Conservation (phyloP, 2,113 vertebrate species). For the Circaetus cinerascens region DNA sequence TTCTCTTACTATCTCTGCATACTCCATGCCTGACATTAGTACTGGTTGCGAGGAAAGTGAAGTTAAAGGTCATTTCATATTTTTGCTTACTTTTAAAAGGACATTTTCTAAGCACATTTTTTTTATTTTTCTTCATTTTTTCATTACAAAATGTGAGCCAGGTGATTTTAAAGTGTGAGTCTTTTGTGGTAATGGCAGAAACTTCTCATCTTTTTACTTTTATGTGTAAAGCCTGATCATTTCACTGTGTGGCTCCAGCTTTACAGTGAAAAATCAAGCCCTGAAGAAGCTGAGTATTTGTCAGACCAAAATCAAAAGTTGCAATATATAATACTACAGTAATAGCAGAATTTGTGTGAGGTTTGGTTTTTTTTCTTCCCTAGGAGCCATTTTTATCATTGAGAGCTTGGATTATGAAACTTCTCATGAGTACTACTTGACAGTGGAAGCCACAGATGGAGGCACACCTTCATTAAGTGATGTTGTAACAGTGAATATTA, state of each 20-base stretch:
- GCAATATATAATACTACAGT: neutral
- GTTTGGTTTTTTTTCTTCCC: neutral
- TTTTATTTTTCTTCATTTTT: neutral
- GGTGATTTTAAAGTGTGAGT: neutral
- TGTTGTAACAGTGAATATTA: conserved; percentile 91
- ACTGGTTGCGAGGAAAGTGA: neutral
- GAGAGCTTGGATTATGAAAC: conserved; percentile 90
- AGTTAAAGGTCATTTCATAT: neutral
- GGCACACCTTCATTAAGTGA: conserved; percentile 90
- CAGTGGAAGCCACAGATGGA: conserved; percentile 91
- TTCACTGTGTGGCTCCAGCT: neutral
- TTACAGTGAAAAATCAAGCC: neutral
- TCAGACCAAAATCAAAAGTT: neutral
- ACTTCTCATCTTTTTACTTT: neutral
- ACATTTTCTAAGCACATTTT: neutral
- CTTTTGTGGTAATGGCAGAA: neutral
- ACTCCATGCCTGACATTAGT: neutral
- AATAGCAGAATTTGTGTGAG: neutral
- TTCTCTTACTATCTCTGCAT: neutral
- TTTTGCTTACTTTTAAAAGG: neutral
- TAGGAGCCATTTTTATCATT: conserved; percentile 91
- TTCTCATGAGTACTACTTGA: conserved; percentile 93
- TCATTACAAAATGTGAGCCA: neutral
- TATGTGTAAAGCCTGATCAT: neutral
- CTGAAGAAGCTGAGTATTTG: neutral